phyloP scores from a whole-genome alignment of 2,113 vertebrate genomes.

The Cryptotis parvus region DNA sequence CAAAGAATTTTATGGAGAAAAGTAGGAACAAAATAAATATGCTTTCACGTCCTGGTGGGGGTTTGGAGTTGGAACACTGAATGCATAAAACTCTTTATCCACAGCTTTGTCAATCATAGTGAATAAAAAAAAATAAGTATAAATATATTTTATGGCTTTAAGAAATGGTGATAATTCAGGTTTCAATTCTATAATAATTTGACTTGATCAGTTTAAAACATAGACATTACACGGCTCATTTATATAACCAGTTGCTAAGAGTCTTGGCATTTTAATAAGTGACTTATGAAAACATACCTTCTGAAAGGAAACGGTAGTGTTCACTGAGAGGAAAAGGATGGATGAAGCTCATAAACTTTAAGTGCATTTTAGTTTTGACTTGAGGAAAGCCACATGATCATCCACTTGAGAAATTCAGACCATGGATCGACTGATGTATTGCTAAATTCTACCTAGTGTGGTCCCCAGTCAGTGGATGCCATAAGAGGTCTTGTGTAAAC shows the following conservation, averaged over 20 bases:
- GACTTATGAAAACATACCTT: slow-evolving; percentile 65
- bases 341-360: slow-evolving; percentile 68
- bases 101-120: no score
- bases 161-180: slow-evolving; percentile 38
- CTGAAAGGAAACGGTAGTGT: slow-evolving; percentile 53
- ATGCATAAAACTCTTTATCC: no score
- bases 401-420: slow-evolving; percentile 10
- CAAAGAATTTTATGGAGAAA: not conserved
- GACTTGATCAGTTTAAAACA: slow-evolving; percentile 55
- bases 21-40: not conserved
- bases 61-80: no score
- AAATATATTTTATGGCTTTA: slow-evolving; percentile 21
- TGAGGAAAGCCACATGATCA: slow-evolving; percentile 49
- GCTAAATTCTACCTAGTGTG: not conserved
- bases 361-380: slow-evolving; percentile 66
- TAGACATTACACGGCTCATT: slow-evolving; percentile 68
- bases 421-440: not conserved
- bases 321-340: slow-evolving; percentile 18
- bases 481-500: not conserved
- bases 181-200: slow-evolving; percentile 60
- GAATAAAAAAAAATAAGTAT: no score
- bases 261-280: slow-evolving; percentile 52
- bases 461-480: not conserved
- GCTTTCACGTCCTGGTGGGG: no score
- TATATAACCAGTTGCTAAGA: slow-evolving; percentile 66